Conservation (phyloP, 1,140 invertebrate species). For the Hormaphis cornu region DNA sequence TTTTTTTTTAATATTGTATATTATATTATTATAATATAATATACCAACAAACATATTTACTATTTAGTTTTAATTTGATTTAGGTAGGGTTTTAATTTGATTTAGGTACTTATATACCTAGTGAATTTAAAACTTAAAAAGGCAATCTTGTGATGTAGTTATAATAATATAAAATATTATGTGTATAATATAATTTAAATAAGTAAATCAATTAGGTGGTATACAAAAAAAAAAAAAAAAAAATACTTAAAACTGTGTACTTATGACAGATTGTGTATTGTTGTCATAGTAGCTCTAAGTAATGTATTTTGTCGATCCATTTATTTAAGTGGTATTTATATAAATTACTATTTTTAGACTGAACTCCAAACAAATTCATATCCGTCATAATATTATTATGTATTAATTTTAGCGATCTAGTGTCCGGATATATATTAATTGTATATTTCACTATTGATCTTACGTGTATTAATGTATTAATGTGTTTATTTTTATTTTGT, state of each 20-base stretch:
- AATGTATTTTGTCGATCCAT: no score
- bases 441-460: not conserved
- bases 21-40: no score
- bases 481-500: not conserved
- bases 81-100: no score
- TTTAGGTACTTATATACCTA: no score
- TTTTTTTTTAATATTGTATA: no score
- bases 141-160: conserved; percentile 13
- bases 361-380: conserved; percentile 27
- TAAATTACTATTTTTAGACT: conserved; percentile 28
- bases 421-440: conserved; percentile 4
- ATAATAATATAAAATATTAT: not conserved
- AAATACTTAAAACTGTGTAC: conserved; percentile 9
- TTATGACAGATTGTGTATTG: not conserved
- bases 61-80: no score
- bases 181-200: not conserved
- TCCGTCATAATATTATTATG: no score
- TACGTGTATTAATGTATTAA: not conserved
- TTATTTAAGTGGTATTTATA: conserved; percentile 3
- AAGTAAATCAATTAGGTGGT: no score
- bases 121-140: conserved; percentile 3
- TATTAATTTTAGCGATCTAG: conserved; percentile 6
- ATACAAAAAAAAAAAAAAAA: not conserved
- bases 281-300: conserved; percentile 19
- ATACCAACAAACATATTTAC: no score